These are phyloP conservation scores for Poeciliopsis prolifica DNA, from an alignment of 2,113 vertebrate species.

Conservation along the genomic window DNA sequence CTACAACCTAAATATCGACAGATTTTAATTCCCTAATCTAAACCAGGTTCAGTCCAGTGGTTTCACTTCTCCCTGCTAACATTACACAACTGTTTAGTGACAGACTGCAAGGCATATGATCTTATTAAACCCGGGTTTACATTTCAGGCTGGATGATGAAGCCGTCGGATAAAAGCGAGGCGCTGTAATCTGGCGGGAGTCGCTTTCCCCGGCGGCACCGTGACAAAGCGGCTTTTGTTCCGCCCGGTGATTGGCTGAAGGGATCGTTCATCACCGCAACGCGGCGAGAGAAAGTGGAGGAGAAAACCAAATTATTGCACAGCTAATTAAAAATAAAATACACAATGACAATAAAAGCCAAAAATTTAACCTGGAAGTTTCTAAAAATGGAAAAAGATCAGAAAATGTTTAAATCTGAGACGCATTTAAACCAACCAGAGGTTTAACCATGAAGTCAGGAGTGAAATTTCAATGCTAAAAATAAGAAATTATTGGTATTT, in stretches of 20 bases:
- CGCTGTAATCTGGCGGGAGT: conserved; percentile 41
- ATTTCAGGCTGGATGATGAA: conserved; percentile 42
- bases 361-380: too few species aligned
- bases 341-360: too few species aligned
- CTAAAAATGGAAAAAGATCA: too few species aligned
- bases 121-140: conserved; percentile 33
- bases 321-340: too few species aligned
- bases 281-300: neutral
- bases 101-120: neutral
- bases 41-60: neutral
- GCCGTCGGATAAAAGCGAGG: conserved; percentile 49
- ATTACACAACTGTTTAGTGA: neutral
- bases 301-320: neutral
- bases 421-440: too few species aligned
- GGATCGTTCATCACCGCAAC: conserved; percentile 31
- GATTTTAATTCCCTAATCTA: neutral
- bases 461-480: too few species aligned
- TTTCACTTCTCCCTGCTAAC: neutral
- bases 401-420: too few species aligned
- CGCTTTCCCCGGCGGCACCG: conserved; percentile 35
- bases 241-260: conserved; percentile 31
- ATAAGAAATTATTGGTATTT: too few species aligned
- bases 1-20: neutral
- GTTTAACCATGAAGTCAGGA: too few species aligned
- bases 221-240: conserved; percentile 65